A percentile compares a stretch with the other conserved stretches of the same genome.
Evolutionary conservation across 2,888 invertebrate genomes (phyloP).

Genomic region (Rhagonycha fulva): DNA sequence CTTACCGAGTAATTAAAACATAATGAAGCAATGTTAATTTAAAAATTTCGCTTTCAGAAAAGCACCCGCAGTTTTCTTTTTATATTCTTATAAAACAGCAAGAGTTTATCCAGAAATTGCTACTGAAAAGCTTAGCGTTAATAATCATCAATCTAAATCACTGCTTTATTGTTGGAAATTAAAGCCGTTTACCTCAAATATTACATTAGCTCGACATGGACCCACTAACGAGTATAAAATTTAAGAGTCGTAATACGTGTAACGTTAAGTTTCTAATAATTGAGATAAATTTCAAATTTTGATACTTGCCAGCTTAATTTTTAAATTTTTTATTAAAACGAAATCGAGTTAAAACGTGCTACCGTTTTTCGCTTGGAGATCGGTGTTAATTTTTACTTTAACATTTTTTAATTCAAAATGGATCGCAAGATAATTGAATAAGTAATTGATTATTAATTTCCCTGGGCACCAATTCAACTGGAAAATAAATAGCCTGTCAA

Average conservation of each 20-base stretch:
- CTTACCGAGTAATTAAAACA: slow-evolving; percentile 4
- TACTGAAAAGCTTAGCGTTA: neutral
- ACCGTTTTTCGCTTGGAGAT: neutral
- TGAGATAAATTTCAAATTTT: neutral
- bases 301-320: neutral
- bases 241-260: neutral
- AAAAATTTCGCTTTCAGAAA: neutral
- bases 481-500: slow-evolving; percentile 38
- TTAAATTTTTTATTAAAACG: neutral
- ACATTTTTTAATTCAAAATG: slow-evolving; percentile 17
- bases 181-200: neutral
- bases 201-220: neutral
- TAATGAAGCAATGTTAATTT: neutral
- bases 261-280: neutral
- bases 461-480: slow-evolving; percentile 23
- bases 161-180: slow-evolving; percentile 2
- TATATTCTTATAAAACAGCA: neutral
- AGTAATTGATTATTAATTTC: slow-evolving; percentile 39
- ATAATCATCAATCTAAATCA: slow-evolving; percentile 3
- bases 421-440: slow-evolving; percentile 35
- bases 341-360: neutral
- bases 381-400: neutral
- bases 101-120: neutral
- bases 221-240: slow-evolving; percentile 2
- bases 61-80: neutral